Conservation (phyloP, 2,888 invertebrate species). For the Agrotis puta region DNA sequence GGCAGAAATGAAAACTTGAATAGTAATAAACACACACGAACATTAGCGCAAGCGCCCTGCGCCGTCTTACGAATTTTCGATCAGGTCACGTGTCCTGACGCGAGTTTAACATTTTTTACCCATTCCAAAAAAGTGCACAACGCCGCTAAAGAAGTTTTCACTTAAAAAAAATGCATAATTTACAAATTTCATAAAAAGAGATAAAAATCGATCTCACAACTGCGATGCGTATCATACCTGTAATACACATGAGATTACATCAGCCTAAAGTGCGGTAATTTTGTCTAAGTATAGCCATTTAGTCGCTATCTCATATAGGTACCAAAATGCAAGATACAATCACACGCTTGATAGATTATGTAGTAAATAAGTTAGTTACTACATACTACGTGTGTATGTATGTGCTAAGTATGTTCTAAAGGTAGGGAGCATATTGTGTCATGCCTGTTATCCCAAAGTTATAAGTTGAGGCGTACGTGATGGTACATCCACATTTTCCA, state of each 20-base stretch:
- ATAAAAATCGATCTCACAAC: neutral
- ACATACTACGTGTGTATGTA: neutral
- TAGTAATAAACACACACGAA: too few species aligned
- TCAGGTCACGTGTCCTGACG: too few species aligned
- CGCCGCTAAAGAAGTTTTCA: too few species aligned
- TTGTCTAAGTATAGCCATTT: slow-evolving; percentile 18
- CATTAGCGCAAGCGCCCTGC: too few species aligned
- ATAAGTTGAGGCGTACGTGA: neutral
- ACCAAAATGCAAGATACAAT: slow-evolving; percentile 20
- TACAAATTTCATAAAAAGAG: neutral
- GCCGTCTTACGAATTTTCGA: too few species aligned
- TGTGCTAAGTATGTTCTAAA: neutral
- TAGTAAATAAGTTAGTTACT: neutral
- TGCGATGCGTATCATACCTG: neutral
- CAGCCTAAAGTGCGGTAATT: slow-evolving; percentile 19
- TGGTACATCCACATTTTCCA: neutral
- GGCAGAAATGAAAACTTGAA: too few species aligned
- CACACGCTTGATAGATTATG: slow-evolving; percentile 6
- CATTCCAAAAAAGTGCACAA: too few species aligned
- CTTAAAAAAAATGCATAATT: neutral
- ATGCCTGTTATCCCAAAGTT: neutral
- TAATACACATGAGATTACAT: slow-evolving; percentile 11
- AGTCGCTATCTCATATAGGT: neutral
- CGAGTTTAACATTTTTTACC: too few species aligned
- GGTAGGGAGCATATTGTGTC: too few species aligned